Evolutionary conservation across 2,797 vertebrate genomes (phyloP).

Genomic region (Acanthiza pusilla): DNA sequence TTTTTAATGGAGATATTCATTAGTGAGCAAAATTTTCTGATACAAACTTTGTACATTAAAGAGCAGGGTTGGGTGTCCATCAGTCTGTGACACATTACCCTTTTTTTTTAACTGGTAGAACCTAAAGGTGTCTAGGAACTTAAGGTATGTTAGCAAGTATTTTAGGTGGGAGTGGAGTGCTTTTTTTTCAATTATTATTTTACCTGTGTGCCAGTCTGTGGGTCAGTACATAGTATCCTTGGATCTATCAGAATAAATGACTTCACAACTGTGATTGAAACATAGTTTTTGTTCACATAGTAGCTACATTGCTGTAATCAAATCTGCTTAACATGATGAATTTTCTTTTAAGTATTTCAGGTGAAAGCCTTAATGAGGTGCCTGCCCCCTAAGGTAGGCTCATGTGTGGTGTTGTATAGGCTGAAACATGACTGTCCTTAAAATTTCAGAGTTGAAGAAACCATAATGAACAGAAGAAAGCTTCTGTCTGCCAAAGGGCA

Average conservation of each 20-base stretch:
- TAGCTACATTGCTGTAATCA: neutral
- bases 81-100: neutral
- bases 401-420: neutral
- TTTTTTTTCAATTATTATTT: neutral
- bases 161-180: neutral
- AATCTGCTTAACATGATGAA: neutral
- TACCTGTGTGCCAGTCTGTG: neutral
- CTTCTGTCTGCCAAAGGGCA: neutral
- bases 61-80: neutral
- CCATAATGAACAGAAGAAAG: neutral
- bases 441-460: neutral
- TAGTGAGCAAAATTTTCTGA: neutral
- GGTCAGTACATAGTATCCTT: neutral
- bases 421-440: neutral
- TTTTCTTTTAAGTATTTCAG: neutral
- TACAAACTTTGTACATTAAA: neutral
- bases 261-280: neutral
- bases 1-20: neutral
- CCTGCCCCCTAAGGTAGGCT: neutral
- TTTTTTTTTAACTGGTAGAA: neutral
- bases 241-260: neutral
- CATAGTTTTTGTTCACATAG: neutral
- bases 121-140: neutral
- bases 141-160: slow-evolving; percentile 9
- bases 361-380: slow-evolving; percentile 43